These are phyloP conservation scores for Pyrochroa serraticornis DNA, from an alignment of 2,888 invertebrate species.

Conservation along the genomic window DNA sequence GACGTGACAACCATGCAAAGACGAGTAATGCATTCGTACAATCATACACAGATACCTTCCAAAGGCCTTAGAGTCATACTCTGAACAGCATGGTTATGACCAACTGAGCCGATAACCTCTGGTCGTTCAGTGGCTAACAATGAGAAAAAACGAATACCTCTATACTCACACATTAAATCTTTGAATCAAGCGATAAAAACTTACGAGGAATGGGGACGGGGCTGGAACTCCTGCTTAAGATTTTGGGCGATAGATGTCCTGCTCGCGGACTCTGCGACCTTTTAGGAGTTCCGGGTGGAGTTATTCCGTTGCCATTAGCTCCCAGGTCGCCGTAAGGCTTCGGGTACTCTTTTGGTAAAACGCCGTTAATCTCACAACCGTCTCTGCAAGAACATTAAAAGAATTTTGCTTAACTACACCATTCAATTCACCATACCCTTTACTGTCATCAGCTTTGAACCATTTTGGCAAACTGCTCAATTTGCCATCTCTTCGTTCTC, in stretches of 20 bases:
- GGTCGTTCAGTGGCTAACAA: conserved; percentile 18
- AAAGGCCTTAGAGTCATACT: conserved; percentile 16
- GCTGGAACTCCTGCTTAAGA: conserved; percentile 64
- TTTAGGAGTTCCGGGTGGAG: conserved; percentile 72
- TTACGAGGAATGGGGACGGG: conserved; percentile 67
- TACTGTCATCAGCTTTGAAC: conserved; percentile 62
- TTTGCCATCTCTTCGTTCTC: conserved; percentile 56
- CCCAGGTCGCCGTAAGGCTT: conserved; percentile 44
- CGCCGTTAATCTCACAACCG: conserved; percentile 5
- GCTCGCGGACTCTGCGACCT: conserved; percentile 62
- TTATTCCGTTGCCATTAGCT: conserved; percentile 80
- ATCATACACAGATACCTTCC: conserved; percentile 18
- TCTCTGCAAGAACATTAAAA: not conserved
- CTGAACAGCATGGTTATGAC: conserved; percentile 12
- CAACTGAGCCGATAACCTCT: conserved; percentile 19
- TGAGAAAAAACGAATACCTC: conserved; percentile 14
- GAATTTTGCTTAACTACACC: not conserved
- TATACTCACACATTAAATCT: conserved; percentile 23
- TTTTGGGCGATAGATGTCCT: conserved; percentile 59
- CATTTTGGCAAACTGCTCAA: conserved; percentile 64
- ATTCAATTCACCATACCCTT: conserved; percentile 41
- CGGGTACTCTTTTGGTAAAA: conserved; percentile 4
- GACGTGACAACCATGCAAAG: conserved; percentile 5
- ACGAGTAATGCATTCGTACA: not conserved
- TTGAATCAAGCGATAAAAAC: conserved; percentile 30